Base-by-base conservation (phyloP, 2,888 invertebrate species). In the Prenolepis imparis region DNA sequence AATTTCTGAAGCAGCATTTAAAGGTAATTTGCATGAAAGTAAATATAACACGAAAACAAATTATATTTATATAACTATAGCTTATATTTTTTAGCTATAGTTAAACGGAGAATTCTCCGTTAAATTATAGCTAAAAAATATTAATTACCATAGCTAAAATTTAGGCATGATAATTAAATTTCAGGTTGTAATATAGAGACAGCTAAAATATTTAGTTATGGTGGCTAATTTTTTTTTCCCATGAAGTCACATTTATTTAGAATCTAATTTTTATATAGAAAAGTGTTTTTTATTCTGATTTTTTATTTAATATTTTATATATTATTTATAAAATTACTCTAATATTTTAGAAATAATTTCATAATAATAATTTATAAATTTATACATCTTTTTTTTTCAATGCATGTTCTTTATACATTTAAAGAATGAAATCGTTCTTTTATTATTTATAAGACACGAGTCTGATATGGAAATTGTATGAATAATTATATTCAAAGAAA, bases 1-100 rank as follows among this genome's bases (percentile, higher is more conserved):
- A 95, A 67, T 96, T 97, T 80, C 95, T 95, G 3, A 94, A 93
- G 67, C 92, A 93, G 77, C 93, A 95, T 63, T 82, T 92, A 9
- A 92, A 95, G 95, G 96, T 95, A 84, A 90, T 77, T 77, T 87
- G 52, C 21, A 21, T 4, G 18, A 48, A 48, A 18, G 18, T 18
- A 48, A 48, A 48, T 4, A 12, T n/a, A n/a, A n/a, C n/a, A n/a
- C n/a, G n/a, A n/a, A n/a, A n/a, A n/a, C n/a, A n/a, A n/a, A n/a
- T n/a, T n/a, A n/a, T n/a, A n/a, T n/a, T n/a, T n/a, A n/a, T n/a
- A n/a, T n/a, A n/a, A n/a, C n/a, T n/a, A n/a, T n/a, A n/a, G n/a
- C n/a, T n/a, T n/a, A n/a, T n/a, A n/a, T n/a, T n/a, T n/a, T n/a
- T n/a, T n/a, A n/a, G n/a, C n/a, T n/a, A n/a, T n/a, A n/a, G n/a